phyloP scores from a whole-genome alignment of 2,888 invertebrate species.

The Phrixothrix hirtus region DNA sequence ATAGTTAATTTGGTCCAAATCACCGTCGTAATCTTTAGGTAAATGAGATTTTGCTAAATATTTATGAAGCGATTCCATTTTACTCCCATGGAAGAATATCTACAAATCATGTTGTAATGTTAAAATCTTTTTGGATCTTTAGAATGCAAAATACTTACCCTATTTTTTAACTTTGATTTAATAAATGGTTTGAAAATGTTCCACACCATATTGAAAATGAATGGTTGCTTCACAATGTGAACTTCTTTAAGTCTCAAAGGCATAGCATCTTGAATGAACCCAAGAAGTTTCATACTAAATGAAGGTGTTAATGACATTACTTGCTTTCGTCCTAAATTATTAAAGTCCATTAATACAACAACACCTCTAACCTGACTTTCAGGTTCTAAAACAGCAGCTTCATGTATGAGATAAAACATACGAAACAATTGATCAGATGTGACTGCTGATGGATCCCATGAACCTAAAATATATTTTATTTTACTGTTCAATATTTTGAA shows the following conservation, averaged over 20 bases:
- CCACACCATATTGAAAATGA: slow-evolving; percentile 84
- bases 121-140: too few relatives aligned
- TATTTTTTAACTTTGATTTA: slow-evolving; percentile 73
- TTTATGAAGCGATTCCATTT: slow-evolving; percentile 78
- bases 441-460: slow-evolving; percentile 77
- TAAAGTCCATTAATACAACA: slow-evolving; percentile 83
- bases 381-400: slow-evolving; percentile 75
- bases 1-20: slow-evolving; percentile 75
- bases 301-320: slow-evolving; percentile 70
- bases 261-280: slow-evolving; percentile 87
- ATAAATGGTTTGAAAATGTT: slow-evolving; percentile 82
- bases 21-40: slow-evolving; percentile 78
- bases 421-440: slow-evolving; percentile 76
- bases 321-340: slow-evolving; percentile 77
- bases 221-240: slow-evolving; percentile 84
- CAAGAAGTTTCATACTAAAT: slow-evolving; percentile 75
- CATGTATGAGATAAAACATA: slow-evolving; percentile 78
- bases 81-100: slow-evolving; percentile 82
- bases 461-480: slow-evolving; percentile 51
- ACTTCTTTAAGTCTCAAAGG: slow-evolving; percentile 82
- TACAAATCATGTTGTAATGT: slow-evolving; percentile 50
- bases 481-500: too few relatives aligned
- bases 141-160: slow-evolving; percentile 72
- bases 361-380: slow-evolving; percentile 80
- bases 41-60: slow-evolving; percentile 69